Evolutionary conservation across 2,888 invertebrate genomes (phyloP).

Genomic region (Hoplodrina blanda): DNA sequence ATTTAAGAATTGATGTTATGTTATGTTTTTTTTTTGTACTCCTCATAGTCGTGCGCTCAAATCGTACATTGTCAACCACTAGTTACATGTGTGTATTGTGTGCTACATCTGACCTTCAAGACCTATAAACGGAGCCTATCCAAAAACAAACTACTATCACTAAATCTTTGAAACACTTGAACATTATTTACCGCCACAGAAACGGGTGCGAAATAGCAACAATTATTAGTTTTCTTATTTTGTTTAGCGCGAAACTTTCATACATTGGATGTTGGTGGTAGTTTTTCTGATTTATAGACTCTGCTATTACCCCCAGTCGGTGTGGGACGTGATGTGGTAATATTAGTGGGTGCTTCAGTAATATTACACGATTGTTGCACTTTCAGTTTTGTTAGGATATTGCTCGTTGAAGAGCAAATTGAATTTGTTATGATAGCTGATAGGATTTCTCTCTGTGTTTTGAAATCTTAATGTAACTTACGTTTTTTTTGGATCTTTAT

Average conservation of each 20-base stretch:
- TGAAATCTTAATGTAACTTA: background rate
- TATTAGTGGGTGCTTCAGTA: constrained; percentile 47
- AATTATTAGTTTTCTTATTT: constrained; percentile 81
- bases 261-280: constrained; percentile 62
- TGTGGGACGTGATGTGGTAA: constrained; percentile 57
- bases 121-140: constrained; percentile 23
- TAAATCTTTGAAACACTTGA: constrained; percentile 63
- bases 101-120: background rate
- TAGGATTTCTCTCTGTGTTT: background rate
- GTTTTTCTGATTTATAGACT: constrained; percentile 71
- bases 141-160: constrained; percentile 33
- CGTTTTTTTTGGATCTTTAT: background rate
- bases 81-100: too few relatives aligned
- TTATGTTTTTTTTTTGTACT: too few relatives aligned
- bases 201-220: constrained; percentile 69
- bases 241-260: constrained; percentile 65
- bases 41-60: too few relatives aligned
- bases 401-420: constrained; percentile 11
- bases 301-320: constrained; percentile 52
- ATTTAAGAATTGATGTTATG: too few relatives aligned
- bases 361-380: constrained; percentile 40
- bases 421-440: constrained; percentile 19
- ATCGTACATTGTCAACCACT: too few relatives aligned
- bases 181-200: constrained; percentile 71
- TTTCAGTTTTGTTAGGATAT: constrained; percentile 27